Base-by-base conservation (phyloP, 2,888 invertebrate species). In the Melanotus villosus region DNA sequence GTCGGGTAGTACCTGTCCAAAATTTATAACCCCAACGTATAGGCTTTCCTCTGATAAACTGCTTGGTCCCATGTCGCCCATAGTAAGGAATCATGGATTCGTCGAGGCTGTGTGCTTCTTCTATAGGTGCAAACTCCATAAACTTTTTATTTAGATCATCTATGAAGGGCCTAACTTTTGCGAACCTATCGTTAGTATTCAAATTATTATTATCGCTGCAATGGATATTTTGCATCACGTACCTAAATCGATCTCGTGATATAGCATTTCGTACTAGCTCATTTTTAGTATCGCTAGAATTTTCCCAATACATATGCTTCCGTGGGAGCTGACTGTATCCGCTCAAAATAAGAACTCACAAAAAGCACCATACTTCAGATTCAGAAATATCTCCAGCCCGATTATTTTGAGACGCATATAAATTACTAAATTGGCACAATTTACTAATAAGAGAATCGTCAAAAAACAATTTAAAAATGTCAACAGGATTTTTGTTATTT, bases 11-110 rank as follows among this genome's bases (percentile, higher is more conserved):
- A 7, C 76, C 78, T 56, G 76, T 68, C 78, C 80, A 79, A 41
- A 73, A 65, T 65, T 79, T 80, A 67, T 75, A 65, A 9, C 45
- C 56, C 65, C 65, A 79, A 36, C 76, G 47, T 9, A 79, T 79
- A 7, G 76, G 77, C 43, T 77, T 78, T 2, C 77, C 76, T 5
- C 69, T 71, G 60, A 78, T 80, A 70, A 75, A 75, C 65, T 79
- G 77, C 36, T 79, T 78, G 52, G 76, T 75, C 45, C 77, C 77
- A 75, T 79, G 77, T 52, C 79, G 70, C 12, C 79, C 81, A 75
- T 76, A 83, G 58, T 83, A 83, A 19, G 81, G 79, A n/a, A 80
- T 74, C 81, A 83, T 81, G 7, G 77, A 73, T 71, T 83, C 81
- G 73, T 82, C 82, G 64, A 81, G 66, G 68, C 77, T 76, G 65